Conservation (phyloP, 2,113 vertebrate genomes). For the Atrichornis clamosus region DNA sequence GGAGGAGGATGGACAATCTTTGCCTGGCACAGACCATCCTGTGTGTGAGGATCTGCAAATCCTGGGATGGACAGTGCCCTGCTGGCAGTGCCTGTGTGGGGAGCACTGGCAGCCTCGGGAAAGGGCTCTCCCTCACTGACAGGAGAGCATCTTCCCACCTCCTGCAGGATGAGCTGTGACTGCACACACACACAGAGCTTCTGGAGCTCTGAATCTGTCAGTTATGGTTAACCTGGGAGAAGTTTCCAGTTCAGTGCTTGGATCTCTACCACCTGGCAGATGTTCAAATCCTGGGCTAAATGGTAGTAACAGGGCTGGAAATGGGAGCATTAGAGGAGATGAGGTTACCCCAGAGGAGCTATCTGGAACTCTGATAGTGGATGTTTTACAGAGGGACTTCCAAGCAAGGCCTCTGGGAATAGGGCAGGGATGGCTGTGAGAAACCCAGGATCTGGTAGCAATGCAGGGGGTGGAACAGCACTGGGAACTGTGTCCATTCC, state of each 20-base stretch:
- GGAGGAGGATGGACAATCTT: background rate
- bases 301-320: background rate
- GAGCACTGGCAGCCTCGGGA: background rate
- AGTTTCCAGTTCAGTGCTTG: background rate
- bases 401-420: background rate
- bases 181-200: rapidly evolving
- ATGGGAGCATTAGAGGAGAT: background rate
- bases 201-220: background rate
- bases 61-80: rapidly evolving
- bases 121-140: rapidly evolving
- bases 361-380: background rate
- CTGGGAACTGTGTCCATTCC: background rate
- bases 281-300: background rate
- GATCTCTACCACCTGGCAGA: background rate
- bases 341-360: background rate
- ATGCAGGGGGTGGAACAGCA: background rate
- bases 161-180: background rate
- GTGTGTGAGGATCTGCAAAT: rapidly evolving
- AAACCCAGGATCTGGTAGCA: background rate
- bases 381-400: background rate
- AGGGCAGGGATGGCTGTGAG: background rate
- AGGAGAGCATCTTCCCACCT: background rate
- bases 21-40: background rate
- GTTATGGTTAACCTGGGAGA: background rate
- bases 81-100: background rate